phyloP scores from a whole-genome alignment of 2,797 vertebrate species.

The Ceryle rudis region DNA sequence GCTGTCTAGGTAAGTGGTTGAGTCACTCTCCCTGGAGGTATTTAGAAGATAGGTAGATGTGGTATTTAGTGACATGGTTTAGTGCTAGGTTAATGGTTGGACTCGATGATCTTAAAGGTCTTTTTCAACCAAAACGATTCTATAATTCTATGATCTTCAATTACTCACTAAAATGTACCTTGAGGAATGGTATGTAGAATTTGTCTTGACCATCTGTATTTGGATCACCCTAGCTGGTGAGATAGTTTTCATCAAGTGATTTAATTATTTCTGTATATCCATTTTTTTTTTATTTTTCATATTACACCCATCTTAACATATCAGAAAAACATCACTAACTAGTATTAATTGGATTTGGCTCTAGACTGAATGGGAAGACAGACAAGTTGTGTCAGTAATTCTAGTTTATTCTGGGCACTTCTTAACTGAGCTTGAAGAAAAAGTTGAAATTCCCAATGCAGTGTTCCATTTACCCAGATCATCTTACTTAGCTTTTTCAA shows the following conservation, averaged over 20 bases:
- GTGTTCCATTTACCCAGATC: constrained; percentile 15
- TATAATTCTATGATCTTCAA: background rate
- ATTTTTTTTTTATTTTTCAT: constrained; percentile 7
- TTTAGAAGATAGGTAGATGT: background rate
- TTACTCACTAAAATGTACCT: background rate
- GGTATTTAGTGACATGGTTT: background rate
- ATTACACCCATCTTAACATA: background rate
- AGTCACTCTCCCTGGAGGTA: background rate
- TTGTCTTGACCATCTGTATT: background rate
- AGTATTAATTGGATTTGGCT: background rate
- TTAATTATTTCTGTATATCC: background rate
- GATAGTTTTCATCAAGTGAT: background rate
- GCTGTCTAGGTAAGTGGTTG: background rate
- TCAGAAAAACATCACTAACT: background rate
- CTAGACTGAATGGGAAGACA: background rate
- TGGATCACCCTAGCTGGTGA: background rate
- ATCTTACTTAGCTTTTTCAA: constrained; percentile 20
- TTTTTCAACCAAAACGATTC: background rate
- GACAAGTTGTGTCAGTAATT: background rate
- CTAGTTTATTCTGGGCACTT: background rate
- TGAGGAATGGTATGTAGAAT: background rate
- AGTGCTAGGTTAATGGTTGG: background rate
- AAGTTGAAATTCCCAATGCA: background rate
- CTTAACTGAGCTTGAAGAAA: background rate
- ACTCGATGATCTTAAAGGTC: background rate